These are phyloP conservation scores for Stercorarius parasiticus DNA, from an alignment of 2,113 vertebrate genomes.

Conservation along the genomic window DNA sequence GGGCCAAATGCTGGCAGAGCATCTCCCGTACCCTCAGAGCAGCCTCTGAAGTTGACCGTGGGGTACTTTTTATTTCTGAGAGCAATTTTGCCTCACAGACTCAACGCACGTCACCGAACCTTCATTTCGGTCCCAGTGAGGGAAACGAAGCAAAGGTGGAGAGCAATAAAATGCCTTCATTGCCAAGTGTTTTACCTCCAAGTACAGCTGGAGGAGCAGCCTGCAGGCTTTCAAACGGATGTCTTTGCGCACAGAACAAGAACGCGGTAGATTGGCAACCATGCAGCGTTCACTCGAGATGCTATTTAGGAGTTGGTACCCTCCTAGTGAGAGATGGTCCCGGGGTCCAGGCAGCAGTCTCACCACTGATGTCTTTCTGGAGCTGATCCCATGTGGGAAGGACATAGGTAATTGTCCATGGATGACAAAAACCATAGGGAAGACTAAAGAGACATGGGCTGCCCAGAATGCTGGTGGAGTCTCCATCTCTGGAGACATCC, in stretches of 20 bases:
- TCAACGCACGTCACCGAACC: accelerated
- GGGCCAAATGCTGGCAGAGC: not conserved
- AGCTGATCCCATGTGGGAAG: not conserved
- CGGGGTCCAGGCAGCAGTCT: not conserved
- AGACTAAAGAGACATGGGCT: not conserved
- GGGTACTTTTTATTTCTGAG: not conserved
- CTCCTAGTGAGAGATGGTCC: not conserved
- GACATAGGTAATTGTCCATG: not conserved
- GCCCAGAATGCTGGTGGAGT: too few relatives aligned
- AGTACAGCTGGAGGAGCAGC: not conserved
- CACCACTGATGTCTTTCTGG: too few relatives aligned
- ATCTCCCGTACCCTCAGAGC: not conserved
- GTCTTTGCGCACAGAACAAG: not conserved
- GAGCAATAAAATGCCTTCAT: not conserved
- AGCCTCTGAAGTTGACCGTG: not conserved
- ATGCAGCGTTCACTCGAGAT: not conserved
- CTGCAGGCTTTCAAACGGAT: not conserved
- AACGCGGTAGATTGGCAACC: not conserved
- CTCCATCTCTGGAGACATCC: too few relatives aligned
- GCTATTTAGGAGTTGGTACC: not conserved
- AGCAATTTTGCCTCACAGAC: not conserved
- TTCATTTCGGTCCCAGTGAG: not conserved
- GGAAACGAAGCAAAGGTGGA: not conserved
- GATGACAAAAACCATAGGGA: not conserved
- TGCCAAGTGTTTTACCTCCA: not conserved